phyloP scores from a whole-genome alignment of 2,888 invertebrate species.

The Limnephilus lunatus region DNA sequence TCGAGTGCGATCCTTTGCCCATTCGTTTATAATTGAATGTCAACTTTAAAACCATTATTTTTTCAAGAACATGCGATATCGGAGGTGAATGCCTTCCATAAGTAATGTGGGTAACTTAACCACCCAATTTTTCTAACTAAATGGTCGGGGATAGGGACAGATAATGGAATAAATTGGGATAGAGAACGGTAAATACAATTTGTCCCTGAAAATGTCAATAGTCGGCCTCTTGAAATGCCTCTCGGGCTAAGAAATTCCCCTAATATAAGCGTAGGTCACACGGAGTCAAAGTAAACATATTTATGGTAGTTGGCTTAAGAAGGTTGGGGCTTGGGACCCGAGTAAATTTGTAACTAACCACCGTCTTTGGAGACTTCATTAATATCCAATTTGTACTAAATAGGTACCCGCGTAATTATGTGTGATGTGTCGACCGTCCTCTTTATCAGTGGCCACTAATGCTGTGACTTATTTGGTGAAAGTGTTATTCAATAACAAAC shows the following conservation, averaged over 20 bases:
- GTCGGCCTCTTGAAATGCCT: slow-evolving; percentile 42
- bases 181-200: neutral
- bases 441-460: neutral
- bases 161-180: slow-evolving; percentile 2
- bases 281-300: slow-evolving; percentile 17
- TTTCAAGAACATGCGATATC: neutral
- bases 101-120: slow-evolving; percentile 2
- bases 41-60: neutral
- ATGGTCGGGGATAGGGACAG: neutral
- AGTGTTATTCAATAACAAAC: neutral
- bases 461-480: neutral
- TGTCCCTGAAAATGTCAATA: slow-evolving; percentile 25
- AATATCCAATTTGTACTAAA: neutral
- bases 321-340: neutral
- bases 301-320: neutral
- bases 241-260: neutral
- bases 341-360: slow-evolving; percentile 9
- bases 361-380: neutral
- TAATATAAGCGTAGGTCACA: slow-evolving; percentile 13
- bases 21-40: slow-evolving; percentile 2
- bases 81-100: neutral
- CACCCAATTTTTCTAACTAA: neutral
- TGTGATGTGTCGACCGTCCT: neutral
- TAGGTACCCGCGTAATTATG: slow-evolving; percentile 1
- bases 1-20: neutral